Evolutionary conservation across 1,140 invertebrate species (phyloP), one percentile per base, ranked within the genome.

Genomic region (Macrotrachela quadricornifera): DNA sequence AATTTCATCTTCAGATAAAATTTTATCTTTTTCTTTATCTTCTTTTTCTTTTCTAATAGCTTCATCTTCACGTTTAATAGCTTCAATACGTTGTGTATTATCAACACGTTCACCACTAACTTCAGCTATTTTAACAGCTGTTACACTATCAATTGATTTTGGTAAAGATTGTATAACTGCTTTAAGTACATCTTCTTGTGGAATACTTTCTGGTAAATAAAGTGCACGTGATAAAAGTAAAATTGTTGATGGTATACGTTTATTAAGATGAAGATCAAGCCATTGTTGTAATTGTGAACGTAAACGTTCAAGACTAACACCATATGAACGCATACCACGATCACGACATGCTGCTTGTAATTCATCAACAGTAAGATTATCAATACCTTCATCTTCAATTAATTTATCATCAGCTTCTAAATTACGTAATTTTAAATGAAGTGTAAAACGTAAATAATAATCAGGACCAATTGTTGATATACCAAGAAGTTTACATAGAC

Each of bases 261-360:
- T 12, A 48, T 86, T 83, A 10, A 96, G 71, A 60, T 87, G 91
- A 45, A 99, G 73, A 64, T 96, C 85, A 30, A 99, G 71, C 94
- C 94, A 99, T 63, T 95, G 85, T 17, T 77, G 69, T 17, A 99
- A 67, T 64, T 99, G 92, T 40, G 79, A 76, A 37, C 77, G 74
- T 38, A 99, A 73, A 45, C 83, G 74, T 54, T 82, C 79, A 65
- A 92, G 84, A 6, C 86, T 80, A 46, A 99, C 74, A 58, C 94
- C 94, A 63, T 94, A 80, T 1, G 91, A 85, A 59, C 92, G 74
- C 94, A 99, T 99, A 4, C 90, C 94, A 55, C 94, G 73, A 0
- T 86, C 79, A 61, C 85, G 75, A 64, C 86, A 94, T 0, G 90
- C 88, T 60, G 81, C 77, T 66, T 99, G 92, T 13, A 97, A 71